phyloP scores from a whole-genome alignment of 2,113 vertebrate species.

The Dolichotis patagonum region DNA sequence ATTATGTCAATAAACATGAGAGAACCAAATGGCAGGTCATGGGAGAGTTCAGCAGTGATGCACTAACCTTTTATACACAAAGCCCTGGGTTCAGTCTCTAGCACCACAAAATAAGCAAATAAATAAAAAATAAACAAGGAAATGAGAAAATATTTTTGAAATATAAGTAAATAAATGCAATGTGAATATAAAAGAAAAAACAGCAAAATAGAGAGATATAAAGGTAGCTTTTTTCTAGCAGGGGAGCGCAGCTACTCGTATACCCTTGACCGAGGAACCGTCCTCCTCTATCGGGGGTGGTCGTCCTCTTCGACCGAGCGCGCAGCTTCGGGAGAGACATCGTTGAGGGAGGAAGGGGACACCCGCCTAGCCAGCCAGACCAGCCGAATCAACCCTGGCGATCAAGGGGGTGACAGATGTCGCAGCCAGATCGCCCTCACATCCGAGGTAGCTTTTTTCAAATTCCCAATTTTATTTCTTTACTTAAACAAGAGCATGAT shows the following conservation, averaged over 20 bases:
- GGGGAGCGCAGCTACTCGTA: no score
- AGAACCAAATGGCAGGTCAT: neutral
- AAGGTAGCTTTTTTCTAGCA: neutral
- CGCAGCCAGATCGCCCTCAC: no score
- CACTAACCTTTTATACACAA: neutral
- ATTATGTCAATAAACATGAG: neutral
- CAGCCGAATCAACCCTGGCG: no score
- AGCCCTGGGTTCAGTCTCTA: neutral
- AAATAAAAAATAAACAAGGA: neutral
- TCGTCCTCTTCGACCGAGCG: no score
- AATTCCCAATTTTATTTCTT: neutral
- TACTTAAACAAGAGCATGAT: neutral
- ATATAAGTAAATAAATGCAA: conserved; percentile 9
- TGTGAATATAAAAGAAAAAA: conserved; percentile 18
- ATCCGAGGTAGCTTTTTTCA: neutral
- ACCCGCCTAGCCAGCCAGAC: no score
- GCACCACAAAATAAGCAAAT: neutral
- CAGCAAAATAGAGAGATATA: conserved; percentile 1
- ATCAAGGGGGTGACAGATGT: no score
- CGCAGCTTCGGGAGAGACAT: no score
- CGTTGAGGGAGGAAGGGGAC: no score
- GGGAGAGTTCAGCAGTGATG: neutral
- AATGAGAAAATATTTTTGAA: neutral
- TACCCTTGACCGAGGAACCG: no score
- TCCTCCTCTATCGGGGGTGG: no score